Evolutionary conservation across 1,140 invertebrate genomes (phyloP), one percentile per base, ranked within the genome.

Genomic region (Bombus difficillimus): DNA sequence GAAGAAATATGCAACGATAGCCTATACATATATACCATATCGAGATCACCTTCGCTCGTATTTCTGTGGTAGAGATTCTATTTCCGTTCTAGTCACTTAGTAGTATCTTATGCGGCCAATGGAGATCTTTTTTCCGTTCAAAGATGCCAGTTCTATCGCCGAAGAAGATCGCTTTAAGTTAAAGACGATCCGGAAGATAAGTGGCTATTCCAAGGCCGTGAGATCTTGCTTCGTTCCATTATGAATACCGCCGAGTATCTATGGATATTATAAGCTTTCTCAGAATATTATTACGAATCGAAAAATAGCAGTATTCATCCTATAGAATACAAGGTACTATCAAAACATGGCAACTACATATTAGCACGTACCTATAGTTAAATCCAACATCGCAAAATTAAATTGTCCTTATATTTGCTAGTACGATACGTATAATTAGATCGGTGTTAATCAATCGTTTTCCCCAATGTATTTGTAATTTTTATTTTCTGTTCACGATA

Each of bases 151-250:
- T 68, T 25, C 47, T n/a, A 34, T 83, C 34, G 74, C 22, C 64
- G 64, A 78, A 59, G 47, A 47, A 83, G 82, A 69, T 47, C 82
- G 74, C 82, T 83, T 83, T 77, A 83, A 78, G 74, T 74, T 57
- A 77, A 68, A 78, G 59, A 78, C 34, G 82, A 83, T 71, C 37
- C 64, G 47, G 32, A 78, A 71, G 74, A 71, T 71, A 83, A 83
- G 64, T 83, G 74, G 64, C 43, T 69, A 71, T 78, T 71, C 37
- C 74, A 57, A n/a, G 25, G 22, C 37, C 22, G 34, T 18, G 57
- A 43, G 41, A 69, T 68, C 28, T 53, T 78, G n/a, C 43, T 9
- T 39, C 37, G 34, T 39, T 77, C 37, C 43, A 83, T 83, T 74
- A 78, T 71, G 82, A 78, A 77, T 83, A n/a, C 13, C 34, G 32